Conservation (phyloP, 2,888 invertebrate genomes). For the Gandaritis pyraliata region DNA sequence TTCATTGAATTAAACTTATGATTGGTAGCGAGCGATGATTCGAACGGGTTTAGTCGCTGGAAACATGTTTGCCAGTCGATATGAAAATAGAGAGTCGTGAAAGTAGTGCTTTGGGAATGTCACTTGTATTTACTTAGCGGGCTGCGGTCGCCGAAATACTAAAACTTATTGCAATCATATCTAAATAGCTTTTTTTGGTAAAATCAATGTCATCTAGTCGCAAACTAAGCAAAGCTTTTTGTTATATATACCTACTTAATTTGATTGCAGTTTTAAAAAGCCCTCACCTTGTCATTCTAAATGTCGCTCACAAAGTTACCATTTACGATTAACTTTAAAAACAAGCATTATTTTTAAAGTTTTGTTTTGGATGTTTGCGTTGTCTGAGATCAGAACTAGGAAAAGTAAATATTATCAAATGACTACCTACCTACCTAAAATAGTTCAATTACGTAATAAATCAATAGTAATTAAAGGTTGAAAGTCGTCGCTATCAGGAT, state of each 20-base stretch:
- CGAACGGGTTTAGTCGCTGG: slow-evolving; percentile 7
- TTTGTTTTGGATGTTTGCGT: too few species aligned
- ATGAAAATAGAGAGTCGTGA: slow-evolving; percentile 35
- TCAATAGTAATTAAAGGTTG: slow-evolving; percentile 30
- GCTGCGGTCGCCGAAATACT: background rate
- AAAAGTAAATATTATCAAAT: background rate
- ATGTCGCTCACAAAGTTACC: too few species aligned
- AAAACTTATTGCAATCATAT: background rate
- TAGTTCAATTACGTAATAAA: slow-evolving; percentile 19
- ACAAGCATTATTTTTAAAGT: too few species aligned
- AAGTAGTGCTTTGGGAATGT: slow-evolving; percentile 27
- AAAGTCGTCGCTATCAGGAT: slow-evolving; percentile 10
- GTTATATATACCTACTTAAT: too few species aligned
- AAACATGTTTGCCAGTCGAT: slow-evolving; percentile 28
- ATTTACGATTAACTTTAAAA: too few species aligned
- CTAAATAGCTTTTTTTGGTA: too few species aligned
- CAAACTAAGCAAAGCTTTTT: too few species aligned
- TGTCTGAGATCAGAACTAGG: background rate
- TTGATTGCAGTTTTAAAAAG: too few species aligned
- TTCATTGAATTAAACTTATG: slow-evolving; percentile 14
- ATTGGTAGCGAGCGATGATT: slow-evolving; percentile 24
- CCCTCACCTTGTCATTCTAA: too few species aligned
- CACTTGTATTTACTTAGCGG: slow-evolving; percentile 18
- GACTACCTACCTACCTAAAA: slow-evolving; percentile 1
- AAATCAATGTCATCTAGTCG: too few species aligned